Conservation (phyloP, 2,888 invertebrate genomes). For the Melangyna quadrimaculata region DNA sequence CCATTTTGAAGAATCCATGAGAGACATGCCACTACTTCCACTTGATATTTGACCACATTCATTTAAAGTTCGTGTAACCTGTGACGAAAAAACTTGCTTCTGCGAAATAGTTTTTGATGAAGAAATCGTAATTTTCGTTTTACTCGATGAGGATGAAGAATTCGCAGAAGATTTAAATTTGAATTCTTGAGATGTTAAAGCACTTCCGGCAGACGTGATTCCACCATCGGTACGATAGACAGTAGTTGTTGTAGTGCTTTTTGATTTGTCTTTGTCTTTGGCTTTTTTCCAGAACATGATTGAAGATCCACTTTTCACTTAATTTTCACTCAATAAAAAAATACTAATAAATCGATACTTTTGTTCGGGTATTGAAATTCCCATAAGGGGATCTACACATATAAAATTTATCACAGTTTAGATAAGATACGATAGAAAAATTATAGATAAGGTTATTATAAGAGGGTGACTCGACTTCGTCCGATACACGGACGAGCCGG, state of each 20-base stretch:
- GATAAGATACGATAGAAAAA: conserved; percentile 30
- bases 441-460: neutral
- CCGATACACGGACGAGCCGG: conserved; percentile 1
- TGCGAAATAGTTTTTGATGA: conserved; percentile 16
- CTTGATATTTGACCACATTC: neutral
- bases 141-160: conserved; percentile 43
- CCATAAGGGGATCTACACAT: neutral
- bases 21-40: neutral
- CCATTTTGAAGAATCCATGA: conserved; percentile 29
- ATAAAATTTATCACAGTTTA: neutral
- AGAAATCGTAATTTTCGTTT: conserved; percentile 33
- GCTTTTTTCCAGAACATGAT: conserved; percentile 53
- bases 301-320: conserved; percentile 11
- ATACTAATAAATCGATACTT: neutral
- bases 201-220: neutral
- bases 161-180: conserved; percentile 49
- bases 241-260: conserved; percentile 14
- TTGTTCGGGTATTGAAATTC: neutral
- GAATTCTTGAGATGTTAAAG: conserved; percentile 27
- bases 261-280: conserved; percentile 49
- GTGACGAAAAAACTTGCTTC: neutral
- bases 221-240: conserved; percentile 33
- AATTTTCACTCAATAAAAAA: neutral
- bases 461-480: neutral
- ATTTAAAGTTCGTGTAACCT: neutral